A percentile compares a stretch with the other conserved stretches of the same genome.
phyloP scores from a whole-genome alignment of 1,140 invertebrate species.

The Andrena cerasifolii region DNA sequence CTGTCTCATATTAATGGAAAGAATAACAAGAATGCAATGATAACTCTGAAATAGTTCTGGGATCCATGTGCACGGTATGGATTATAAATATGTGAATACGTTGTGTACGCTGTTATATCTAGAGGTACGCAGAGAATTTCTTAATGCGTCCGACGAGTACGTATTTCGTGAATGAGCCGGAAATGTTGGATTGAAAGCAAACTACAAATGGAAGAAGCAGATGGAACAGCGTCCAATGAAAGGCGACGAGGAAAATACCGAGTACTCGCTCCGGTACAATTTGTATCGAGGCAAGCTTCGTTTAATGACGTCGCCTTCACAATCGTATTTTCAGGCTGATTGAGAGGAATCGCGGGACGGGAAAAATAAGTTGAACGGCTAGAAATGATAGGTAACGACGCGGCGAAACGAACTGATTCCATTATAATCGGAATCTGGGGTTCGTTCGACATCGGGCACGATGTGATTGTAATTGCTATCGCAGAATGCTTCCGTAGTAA shows the following conservation, averaged over 20 bases:
- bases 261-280: not conserved
- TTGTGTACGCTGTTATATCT: too few species aligned
- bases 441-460: not conserved
- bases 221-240: not conserved
- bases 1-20: too few species aligned
- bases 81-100: too few species aligned
- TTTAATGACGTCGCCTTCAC: slow-evolving; percentile 4
- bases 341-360: not conserved
- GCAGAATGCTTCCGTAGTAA: not conserved
- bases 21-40: too few species aligned
- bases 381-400: slow-evolving; percentile 11
- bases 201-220: not conserved
- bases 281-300: slow-evolving; percentile 4
- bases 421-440: not conserved
- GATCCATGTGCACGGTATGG: too few species aligned
- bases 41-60: too few species aligned
- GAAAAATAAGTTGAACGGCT: not conserved
- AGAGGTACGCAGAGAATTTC: too few species aligned
- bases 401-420: slow-evolving; percentile 1
- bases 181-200: not conserved
- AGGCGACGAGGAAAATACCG: not conserved
- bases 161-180: not conserved
- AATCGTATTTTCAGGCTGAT: slow-evolving; percentile 14
- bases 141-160: not conserved
- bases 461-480: slow-evolving; percentile 1